Percentiles rank a stretch among this genome's conserved stretches.
phyloP scores from a whole-genome alignment of 2,797 vertebrate genomes.

The Oryzias sinensis region DNA sequence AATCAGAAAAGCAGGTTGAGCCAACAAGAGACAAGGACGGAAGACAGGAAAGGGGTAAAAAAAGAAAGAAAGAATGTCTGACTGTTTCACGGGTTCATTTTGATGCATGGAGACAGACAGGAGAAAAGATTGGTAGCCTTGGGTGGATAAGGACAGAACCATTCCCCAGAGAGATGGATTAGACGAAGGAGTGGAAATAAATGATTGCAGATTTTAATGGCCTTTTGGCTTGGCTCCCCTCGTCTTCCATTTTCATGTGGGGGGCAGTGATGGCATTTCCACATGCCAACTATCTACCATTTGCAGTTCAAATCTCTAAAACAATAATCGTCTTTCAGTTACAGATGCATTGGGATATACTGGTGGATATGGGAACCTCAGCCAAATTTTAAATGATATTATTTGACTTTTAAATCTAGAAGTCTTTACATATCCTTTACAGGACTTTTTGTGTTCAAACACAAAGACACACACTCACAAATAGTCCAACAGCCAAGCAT shows the following conservation, averaged over 20 bases:
- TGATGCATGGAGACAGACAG: slow-evolving; percentile 78
- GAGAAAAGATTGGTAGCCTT: slow-evolving; percentile 84
- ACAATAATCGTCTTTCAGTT: slow-evolving; percentile 41
- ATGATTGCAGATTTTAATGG: slow-evolving; percentile 84
- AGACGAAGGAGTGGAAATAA: slow-evolving; percentile 80
- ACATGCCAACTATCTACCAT: slow-evolving; percentile 59
- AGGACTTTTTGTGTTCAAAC: background rate
- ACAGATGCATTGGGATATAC: slow-evolving; percentile 25
- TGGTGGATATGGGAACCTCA: slow-evolving; percentile 21
- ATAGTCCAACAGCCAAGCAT: background rate
- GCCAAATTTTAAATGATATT: slow-evolving; percentile 7
- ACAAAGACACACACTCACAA: too few relatives aligned
- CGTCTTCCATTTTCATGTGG: slow-evolving; percentile 61
- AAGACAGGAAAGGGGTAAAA: slow-evolving; percentile 47
- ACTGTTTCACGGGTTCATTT: slow-evolving; percentile 78
- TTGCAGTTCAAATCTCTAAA: slow-evolving; percentile 52
- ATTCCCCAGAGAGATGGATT: slow-evolving; percentile 84
- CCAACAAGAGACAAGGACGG: slow-evolving; percentile 33
- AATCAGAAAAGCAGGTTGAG: slow-evolving; percentile 45
- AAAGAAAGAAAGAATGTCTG: slow-evolving; percentile 63
- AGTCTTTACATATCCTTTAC: slow-evolving; percentile 29
- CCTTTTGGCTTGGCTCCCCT: slow-evolving; percentile 77
- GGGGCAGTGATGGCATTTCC: slow-evolving; percentile 72
- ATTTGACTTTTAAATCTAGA: slow-evolving; percentile 30
- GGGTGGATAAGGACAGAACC: slow-evolving; percentile 84